Percentiles rank a stretch among this genome's conserved stretches.
phyloP scores from a whole-genome alignment of 2,888 invertebrate species.

The Entomobrya multifasciata region DNA sequence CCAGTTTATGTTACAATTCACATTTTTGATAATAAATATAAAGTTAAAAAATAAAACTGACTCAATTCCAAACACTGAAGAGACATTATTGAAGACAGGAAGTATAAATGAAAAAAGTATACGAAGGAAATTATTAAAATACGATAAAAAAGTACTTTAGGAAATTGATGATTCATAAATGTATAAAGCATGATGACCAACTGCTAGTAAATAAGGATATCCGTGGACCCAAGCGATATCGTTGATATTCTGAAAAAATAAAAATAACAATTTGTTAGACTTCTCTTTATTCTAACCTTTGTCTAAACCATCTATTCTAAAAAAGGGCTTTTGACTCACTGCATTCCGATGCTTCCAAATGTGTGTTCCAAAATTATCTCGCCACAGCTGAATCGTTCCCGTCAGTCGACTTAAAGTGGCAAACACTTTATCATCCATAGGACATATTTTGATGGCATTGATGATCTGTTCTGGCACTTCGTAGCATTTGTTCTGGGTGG shows the following conservation, averaged over 20 bases:
- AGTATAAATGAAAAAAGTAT: not conserved
- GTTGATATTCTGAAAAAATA: slow-evolving; percentile 34
- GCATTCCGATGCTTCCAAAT: slow-evolving; percentile 60
- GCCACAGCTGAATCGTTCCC: slow-evolving; percentile 62
- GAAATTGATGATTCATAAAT: slow-evolving; percentile 52
- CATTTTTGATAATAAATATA: no score
- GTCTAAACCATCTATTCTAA: not conserved
- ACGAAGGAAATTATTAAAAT: not conserved
- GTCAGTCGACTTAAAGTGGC: slow-evolving; percentile 55
- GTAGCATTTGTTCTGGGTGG: slow-evolving; percentile 54
- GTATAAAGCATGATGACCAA: slow-evolving; percentile 58
- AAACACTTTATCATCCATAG: slow-evolving; percentile 48
- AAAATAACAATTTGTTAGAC: not conserved
- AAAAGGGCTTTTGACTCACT: slow-evolving; percentile 19
- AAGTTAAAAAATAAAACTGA: no score
- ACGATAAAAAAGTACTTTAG: not conserved
- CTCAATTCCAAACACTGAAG: no score
- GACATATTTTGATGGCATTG: slow-evolving; percentile 54
- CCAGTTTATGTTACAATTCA: no score
- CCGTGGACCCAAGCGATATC: slow-evolving; percentile 67
- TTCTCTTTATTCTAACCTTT: not conserved
- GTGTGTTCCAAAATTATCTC: slow-evolving; percentile 59
- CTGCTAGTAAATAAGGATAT: slow-evolving; percentile 45
- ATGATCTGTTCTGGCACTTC: slow-evolving; percentile 48
- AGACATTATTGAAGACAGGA: not conserved